Base-by-base conservation (phyloP, 2,888 invertebrate genomes). In the Pterostichus madidus region DNA sequence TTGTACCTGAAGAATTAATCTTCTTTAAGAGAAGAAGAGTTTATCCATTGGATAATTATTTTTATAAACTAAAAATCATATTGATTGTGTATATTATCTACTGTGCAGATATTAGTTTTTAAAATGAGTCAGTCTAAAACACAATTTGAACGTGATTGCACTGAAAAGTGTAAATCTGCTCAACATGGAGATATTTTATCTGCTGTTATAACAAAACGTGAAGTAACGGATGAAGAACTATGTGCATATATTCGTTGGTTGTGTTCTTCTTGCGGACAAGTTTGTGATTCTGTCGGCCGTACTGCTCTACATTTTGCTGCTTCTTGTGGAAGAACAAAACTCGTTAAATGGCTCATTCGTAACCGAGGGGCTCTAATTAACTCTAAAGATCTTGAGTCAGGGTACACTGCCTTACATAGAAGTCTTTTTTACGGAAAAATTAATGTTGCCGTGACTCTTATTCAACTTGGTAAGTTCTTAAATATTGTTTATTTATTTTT, bases 351-450 rank as follows among this genome's bases (percentile, higher is more conserved):
- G 96, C 90, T 97, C 0, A 87, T 95, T 0, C 92, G 93, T 71
- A 92, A 93, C 85, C 89, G 89, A 71, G 89, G 91, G 83, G 93
- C 93, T 0, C 94, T 94, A 80, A 90, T 93, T 3, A 94, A 94
- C 87, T 91, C 91, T 0, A 92, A 92, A 84, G 96, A 96, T 88
- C 87, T 89, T 0, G 96, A 96, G 88, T 95, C 95, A 0, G 95
- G 95, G 0, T 96, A 95, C 89, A 96, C 96, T 7, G 93, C 97
- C 0, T 90, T 97, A 31, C 97, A 97, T 88, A 91, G 96, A 78
- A 94, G 96, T 84, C 90, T 97, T 24, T 96, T 95, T 88, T 96
- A 96, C 89, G 97, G 97, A 0, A 95, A 96, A 86, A 92, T 97
- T 84, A 92, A 94, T 86, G 92, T 93, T 46, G 94, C 96, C 17